Percentiles rank a stretch among this genome's conserved stretches.
These are phyloP conservation scores for Pseudochaenichthys georgianus DNA, from an alignment of 2,797 vertebrate species.

Conservation along the genomic window DNA sequence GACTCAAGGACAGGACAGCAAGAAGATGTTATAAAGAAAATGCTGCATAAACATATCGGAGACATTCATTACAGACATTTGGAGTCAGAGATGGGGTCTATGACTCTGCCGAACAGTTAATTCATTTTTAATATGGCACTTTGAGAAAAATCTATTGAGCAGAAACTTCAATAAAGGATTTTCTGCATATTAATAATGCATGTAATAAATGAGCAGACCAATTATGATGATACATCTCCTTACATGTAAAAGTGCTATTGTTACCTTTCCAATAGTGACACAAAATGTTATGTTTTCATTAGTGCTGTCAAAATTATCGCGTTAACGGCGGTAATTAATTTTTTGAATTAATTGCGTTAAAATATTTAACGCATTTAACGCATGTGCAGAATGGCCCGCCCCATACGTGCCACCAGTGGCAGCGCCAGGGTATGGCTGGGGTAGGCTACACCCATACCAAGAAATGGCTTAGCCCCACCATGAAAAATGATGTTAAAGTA, in stretches of 20 bases:
- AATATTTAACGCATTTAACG: too few relatives aligned
- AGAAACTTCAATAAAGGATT: not conserved
- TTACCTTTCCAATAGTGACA: not conserved
- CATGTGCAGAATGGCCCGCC: too few relatives aligned
- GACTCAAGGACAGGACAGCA: conserved; percentile 1
- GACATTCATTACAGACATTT: not conserved
- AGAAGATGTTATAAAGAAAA: too few relatives aligned
- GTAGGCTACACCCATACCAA: too few relatives aligned
- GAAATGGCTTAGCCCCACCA: too few relatives aligned
- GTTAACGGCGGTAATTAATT: too few relatives aligned
- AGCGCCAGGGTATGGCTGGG: too few relatives aligned
- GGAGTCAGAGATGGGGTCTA: not conserved
- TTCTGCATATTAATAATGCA: not conserved
- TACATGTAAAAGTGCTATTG: not conserved
- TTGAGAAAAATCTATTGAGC: conserved; percentile 1
- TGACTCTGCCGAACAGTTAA: not conserved
- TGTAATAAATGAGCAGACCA: not conserved
- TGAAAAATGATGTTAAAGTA: too few relatives aligned
- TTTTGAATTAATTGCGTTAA: too few relatives aligned
- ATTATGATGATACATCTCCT: not conserved
- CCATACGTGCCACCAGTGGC: too few relatives aligned
- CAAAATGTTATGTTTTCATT: not conserved
- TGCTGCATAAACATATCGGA: not conserved
- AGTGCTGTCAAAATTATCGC: too few relatives aligned
- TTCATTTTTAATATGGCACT: not conserved